A percentile compares a stretch with the other conserved stretches of the same genome.
Conservation (phyloP, 2,888 invertebrate species). For the Drosophila prostipennis region DNA sequence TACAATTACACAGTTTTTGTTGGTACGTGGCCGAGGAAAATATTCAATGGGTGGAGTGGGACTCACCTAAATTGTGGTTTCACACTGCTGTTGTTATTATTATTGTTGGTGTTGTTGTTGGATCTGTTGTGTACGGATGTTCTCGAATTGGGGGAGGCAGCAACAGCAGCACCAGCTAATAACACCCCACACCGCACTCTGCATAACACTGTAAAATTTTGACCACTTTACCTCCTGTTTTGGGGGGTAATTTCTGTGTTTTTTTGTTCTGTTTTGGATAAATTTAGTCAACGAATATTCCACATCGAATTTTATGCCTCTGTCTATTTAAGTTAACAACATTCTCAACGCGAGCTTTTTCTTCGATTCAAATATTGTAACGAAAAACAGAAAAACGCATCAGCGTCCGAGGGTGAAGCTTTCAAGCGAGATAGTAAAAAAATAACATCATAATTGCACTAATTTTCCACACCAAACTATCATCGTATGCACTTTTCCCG, state of each 20-base stretch:
- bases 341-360: constrained; percentile 50
- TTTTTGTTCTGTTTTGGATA: constrained; percentile 10
- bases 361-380: constrained; percentile 54
- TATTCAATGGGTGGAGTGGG: constrained; percentile 2
- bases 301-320: constrained; percentile 37
- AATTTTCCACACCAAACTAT: neutral
- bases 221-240: constrained; percentile 12
- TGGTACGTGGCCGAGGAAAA: constrained; percentile 39
- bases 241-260: constrained; percentile 5
- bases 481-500: constrained; percentile 2
- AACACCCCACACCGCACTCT: constrained; percentile 39
- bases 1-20: constrained; percentile 62
- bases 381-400: constrained; percentile 27
- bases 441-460: constrained; percentile 3
- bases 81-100: constrained; percentile 18
- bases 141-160: constrained; percentile 28
- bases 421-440: neutral
- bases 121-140: too few species aligned
- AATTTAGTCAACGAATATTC: constrained; percentile 51
- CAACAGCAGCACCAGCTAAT: constrained; percentile 45
- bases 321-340: constrained; percentile 45
- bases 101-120: constrained; percentile 11
- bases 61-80: constrained; percentile 62
- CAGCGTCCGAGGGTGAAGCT: neutral
- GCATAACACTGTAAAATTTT: constrained; percentile 43